Conservation (phyloP, 2,797 vertebrate species). For the Platalea minor region DNA sequence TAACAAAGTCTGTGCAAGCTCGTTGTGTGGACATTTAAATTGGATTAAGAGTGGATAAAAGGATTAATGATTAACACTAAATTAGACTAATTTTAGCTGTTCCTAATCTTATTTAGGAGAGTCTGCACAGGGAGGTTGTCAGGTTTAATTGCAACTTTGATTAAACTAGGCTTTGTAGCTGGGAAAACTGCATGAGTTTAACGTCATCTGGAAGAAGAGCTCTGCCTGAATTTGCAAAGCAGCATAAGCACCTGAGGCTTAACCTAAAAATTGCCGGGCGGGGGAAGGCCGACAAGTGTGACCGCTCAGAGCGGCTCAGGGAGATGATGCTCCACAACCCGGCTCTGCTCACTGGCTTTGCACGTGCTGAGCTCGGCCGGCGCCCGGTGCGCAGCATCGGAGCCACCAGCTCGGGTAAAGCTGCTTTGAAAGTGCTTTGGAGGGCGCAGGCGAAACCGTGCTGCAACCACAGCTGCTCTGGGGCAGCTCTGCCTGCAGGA, state of each 20-base stretch:
- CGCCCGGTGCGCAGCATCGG: accelerated
- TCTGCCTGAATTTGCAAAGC: not conserved
- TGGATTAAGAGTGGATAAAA: slow-evolving; percentile 37
- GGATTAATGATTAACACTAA: slow-evolving; percentile 48
- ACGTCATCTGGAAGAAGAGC: not conserved
- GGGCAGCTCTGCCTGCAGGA: not conserved
- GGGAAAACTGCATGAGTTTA: not conserved
- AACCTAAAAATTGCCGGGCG: not conserved
- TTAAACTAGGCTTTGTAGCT: not conserved
- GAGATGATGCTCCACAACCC: not conserved
- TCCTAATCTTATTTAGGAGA: slow-evolving; percentile 25
- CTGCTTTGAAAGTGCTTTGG: not conserved
- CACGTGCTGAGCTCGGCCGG: not conserved
- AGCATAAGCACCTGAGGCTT: not conserved
- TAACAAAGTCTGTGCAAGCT: not conserved
- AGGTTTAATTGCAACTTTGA: slow-evolving; percentile 33
- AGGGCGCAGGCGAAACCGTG: not conserved
- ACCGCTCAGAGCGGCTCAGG: not conserved
- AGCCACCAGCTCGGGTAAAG: not conserved
- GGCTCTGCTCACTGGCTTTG: accelerated
- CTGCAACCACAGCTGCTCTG: not conserved
- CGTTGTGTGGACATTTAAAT: slow-evolving; percentile 16
- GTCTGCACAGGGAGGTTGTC: not conserved
- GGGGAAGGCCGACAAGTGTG: accelerated
- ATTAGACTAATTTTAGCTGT: slow-evolving; percentile 64